Evolutionary conservation across 2,113 vertebrate genomes (phyloP).

Genomic region (Australoheros scitulus): DNA sequence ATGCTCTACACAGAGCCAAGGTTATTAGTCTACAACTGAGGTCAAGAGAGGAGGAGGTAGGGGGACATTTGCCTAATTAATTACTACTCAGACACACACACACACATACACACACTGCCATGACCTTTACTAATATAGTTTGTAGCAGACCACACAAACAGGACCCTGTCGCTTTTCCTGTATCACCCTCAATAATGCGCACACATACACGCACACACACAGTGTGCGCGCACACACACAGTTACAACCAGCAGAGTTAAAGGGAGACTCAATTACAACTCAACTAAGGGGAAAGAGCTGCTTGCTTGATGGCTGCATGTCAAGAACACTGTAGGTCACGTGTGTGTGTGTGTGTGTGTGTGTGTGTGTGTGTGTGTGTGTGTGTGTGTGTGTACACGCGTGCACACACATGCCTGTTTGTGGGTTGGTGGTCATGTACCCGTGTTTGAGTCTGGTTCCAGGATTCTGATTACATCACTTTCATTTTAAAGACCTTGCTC

Average conservation of each 20-base stretch:
- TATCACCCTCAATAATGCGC: background rate
- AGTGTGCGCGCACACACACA: slow-evolving; percentile 33
- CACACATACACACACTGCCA: slow-evolving; percentile 45
- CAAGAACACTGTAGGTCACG: slow-evolving; percentile 65
- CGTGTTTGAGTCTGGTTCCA: slow-evolving; percentile 60
- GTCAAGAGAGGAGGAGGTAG: slow-evolving; percentile 72
- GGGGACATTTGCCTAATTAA: slow-evolving; percentile 74
- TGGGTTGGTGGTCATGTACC: slow-evolving; percentile 30
- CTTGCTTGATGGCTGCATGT: slow-evolving; percentile 70
- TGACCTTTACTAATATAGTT: slow-evolving; percentile 77
- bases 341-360: background rate
- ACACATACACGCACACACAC: slow-evolving; percentile 24
- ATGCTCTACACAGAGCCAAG: slow-evolving; percentile 80
- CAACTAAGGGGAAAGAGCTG: slow-evolving; percentile 56
- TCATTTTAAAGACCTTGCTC: slow-evolving; percentile 78
- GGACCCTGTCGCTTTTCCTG: slow-evolving; percentile 33
- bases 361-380: background rate
- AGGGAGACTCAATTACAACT: slow-evolving; percentile 73
- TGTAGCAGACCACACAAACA: slow-evolving; percentile 68
- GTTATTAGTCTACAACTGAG: slow-evolving; percentile 85
- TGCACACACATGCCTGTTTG: background rate
- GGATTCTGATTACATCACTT: slow-evolving; percentile 81
- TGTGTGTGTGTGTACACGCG: background rate
- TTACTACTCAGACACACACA: slow-evolving; percentile 58
- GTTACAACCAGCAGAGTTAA: slow-evolving; percentile 52